phyloP scores from a whole-genome alignment of 2,797 vertebrate genomes.

The Craterocephalus amniculus region DNA sequence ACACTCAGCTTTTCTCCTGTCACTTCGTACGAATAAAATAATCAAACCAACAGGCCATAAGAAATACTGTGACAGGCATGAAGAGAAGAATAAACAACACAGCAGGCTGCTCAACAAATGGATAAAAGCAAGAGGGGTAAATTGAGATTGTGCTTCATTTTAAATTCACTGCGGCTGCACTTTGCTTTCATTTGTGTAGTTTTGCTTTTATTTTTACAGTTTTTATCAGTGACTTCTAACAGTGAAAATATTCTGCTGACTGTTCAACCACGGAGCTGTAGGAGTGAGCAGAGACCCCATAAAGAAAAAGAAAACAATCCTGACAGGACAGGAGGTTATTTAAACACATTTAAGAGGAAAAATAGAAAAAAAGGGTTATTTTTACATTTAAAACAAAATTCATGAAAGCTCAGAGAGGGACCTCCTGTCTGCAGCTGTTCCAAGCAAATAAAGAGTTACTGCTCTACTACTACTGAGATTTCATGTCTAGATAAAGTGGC shows the following conservation, averaged over 20 bases:
- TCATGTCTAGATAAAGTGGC: not conserved
- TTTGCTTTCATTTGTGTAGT: not conserved
- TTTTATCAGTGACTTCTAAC: not conserved
- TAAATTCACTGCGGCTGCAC: not conserved
- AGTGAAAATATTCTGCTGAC: not conserved
- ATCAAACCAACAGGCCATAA: constrained; percentile 65
- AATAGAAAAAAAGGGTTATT: not conserved
- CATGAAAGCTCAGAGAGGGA: not conserved
- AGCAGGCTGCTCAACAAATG: constrained; percentile 28
- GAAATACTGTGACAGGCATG: constrained; percentile 51
- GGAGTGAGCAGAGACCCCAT: not conserved
- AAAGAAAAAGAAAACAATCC: not conserved
- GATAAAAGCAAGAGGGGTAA: constrained; percentile 18
- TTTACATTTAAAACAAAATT: not conserved
- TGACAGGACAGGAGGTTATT: not conserved
- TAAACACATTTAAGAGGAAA: not conserved
- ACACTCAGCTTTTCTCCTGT: constrained; percentile 43
- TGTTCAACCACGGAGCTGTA: not conserved
- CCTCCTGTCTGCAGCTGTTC: not conserved
- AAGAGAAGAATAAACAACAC: constrained; percentile 40
- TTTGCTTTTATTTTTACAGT: constrained; percentile 12
- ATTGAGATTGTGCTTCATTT: constrained; percentile 14
- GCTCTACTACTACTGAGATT: not conserved
- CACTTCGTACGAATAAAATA: constrained; percentile 53
- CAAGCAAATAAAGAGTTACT: not conserved